Conservation (phyloP, 2,888 invertebrate genomes). For the Sepiola atlantica region DNA sequence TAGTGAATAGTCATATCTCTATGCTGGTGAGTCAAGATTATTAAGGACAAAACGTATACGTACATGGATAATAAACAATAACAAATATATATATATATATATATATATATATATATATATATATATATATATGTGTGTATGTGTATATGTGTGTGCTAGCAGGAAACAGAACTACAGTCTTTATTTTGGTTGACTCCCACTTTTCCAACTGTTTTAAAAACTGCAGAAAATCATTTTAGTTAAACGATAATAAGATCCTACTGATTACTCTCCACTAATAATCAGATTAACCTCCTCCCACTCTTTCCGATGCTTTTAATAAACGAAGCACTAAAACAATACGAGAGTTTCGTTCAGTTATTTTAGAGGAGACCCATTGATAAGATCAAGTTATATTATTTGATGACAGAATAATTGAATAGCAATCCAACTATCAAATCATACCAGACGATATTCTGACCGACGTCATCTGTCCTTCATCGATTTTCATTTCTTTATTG, state of each 20-base stretch:
- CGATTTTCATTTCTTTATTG: background rate
- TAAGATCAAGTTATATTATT: background rate
- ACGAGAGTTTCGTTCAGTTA: background rate
- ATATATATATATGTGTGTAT: no score
- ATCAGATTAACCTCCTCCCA: background rate
- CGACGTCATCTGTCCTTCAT: background rate
- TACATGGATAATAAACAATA: no score
- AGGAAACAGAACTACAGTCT: no score
- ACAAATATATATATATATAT: no score
- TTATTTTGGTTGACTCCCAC: no score
- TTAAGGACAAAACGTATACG: no score
- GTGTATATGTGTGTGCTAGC: no score
- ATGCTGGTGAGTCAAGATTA: no score
- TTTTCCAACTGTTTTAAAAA: no score
- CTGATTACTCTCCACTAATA: background rate
- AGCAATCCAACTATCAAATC: background rate
- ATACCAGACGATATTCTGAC: background rate
- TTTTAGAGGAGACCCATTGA: background rate
- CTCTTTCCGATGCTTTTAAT: background rate
- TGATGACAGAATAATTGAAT: conserved; percentile 6
- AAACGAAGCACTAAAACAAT: background rate
- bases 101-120: no score
- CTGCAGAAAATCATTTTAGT: background rate
- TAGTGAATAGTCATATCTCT: no score
- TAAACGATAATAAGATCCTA: background rate